Base-by-base conservation (phyloP, 2,797 vertebrate genomes). In the Chromis chromis region DNA sequence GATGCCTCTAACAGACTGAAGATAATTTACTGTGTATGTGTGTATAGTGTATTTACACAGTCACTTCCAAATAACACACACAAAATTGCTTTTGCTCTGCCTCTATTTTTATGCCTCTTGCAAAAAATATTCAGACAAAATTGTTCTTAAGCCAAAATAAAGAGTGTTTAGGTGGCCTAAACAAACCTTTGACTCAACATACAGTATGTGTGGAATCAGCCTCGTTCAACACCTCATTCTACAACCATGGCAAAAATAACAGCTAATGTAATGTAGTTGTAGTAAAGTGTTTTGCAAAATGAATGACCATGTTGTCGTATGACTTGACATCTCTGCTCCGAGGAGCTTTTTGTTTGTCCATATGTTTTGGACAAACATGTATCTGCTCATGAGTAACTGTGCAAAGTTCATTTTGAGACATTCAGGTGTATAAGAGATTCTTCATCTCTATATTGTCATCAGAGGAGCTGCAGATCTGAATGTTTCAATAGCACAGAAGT, bases 1-100 rank as follows among this genome's bases (percentile, higher is more conserved):
- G 42, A 46, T 24, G 46, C 22, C 46, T 70, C 49, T 16, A 12
- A 48, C 48, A 56, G 22, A 58, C 46, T 59, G 25, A 46, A 63
- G 22, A 64, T 49, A 6, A 52, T 60, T 28, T 33, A 28, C 48
- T 28, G 36, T 42, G 46, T 17, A 50, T 54, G 16, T 24, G 44
- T 46, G 44, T 46, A n/a, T 46, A 17, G 17, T n/a, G 14, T 42
- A 42, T 14, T 42, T 17, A 36, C 33, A 36, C 33, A 36, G 33
- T 36, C 40, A 16, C 14, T 42, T 42, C 40, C 40, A 65, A 39
- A n/a, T 21, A 10, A 27, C 0, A 21, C 10, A 31, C 1, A n/a
- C 9, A 0, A 10, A n/a, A 42, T 28, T 70, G 33, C 16, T 59
- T 14, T 17, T 13, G 64, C 33, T 70, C 11, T 54, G 4, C 31